These are phyloP conservation scores for Tetrao urogallus DNA, from an alignment of 2,113 vertebrate genomes.

Conservation along the genomic window DNA sequence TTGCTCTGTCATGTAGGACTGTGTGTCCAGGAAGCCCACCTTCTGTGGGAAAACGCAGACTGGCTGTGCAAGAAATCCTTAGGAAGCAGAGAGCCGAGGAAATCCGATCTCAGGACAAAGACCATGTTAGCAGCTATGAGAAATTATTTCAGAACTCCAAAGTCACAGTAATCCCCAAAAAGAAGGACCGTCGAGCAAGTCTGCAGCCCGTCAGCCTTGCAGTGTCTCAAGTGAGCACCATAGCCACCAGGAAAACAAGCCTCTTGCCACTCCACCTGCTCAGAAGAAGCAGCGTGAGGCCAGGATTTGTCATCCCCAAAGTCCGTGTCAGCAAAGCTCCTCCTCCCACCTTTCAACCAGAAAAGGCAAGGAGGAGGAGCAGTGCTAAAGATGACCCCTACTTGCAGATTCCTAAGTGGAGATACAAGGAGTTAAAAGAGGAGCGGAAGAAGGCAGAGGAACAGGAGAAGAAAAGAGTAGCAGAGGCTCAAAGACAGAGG, in stretches of 20 bases:
- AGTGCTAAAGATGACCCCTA: slow-evolving; percentile 81
- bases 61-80: slow-evolving; percentile 90
- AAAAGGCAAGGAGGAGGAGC: slow-evolving; percentile 78
- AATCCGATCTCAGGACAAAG: slow-evolving; percentile 70
- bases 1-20: slow-evolving; percentile 86
- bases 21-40: slow-evolving; percentile 91
- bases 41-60: slow-evolving; percentile 85
- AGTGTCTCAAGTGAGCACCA: neutral
- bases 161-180: slow-evolving; percentile 74
- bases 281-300: slow-evolving; percentile 89
- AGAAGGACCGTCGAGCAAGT: slow-evolving; percentile 79
- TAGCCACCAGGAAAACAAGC: slow-evolving; percentile 82
- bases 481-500: slow-evolving; percentile 76
- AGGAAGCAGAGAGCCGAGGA: slow-evolving; percentile 76
- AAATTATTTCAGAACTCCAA: slow-evolving; percentile 83
- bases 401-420: slow-evolving; percentile 94
- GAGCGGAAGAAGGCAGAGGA: slow-evolving; percentile 90
- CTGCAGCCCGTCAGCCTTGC: slow-evolving; percentile 70
- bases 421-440: slow-evolving; percentile 95
- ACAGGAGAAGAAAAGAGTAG: slow-evolving; percentile 81
- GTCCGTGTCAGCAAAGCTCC: slow-evolving; percentile 91
- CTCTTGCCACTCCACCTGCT: slow-evolving; percentile 85
- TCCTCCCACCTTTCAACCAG: slow-evolving; percentile 83
- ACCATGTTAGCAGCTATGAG: slow-evolving; percentile 68
- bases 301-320: slow-evolving; percentile 87